Percentiles rank a stretch among this genome's conserved stretches.
phyloP scores from a whole-genome alignment of 2,888 invertebrate species.

The Volucella zonaria region DNA sequence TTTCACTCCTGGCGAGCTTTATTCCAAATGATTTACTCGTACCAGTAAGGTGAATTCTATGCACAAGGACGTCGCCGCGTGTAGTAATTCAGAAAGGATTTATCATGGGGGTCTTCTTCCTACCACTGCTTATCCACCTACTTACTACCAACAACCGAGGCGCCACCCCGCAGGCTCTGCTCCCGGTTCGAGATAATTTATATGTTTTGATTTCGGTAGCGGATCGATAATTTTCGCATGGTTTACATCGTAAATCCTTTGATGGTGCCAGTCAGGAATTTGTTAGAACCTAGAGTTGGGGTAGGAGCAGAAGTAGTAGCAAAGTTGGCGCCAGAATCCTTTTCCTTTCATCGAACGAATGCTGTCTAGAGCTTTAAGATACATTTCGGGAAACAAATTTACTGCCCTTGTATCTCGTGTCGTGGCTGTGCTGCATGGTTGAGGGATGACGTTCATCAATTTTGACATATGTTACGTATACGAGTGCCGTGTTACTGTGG shows the following conservation, averaged over 20 bases:
- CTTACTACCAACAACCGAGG: too few species aligned
- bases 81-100: slow-evolving; percentile 31
- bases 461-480: slow-evolving; percentile 43
- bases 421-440: slow-evolving; percentile 51
- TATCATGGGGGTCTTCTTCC: slow-evolving; percentile 10
- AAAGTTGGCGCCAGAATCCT: slow-evolving; percentile 39
- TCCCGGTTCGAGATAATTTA: slow-evolving; percentile 44
- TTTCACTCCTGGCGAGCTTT: slow-evolving; percentile 6
- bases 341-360: not conserved
- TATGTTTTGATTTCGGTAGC: slow-evolving; percentile 59
- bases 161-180: not conserved
- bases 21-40: slow-evolving; percentile 43
- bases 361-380: slow-evolving; percentile 8
- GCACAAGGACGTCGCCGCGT: slow-evolving; percentile 15
- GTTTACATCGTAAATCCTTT: slow-evolving; percentile 56
- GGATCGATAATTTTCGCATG: slow-evolving; percentile 56
- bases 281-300: not conserved
- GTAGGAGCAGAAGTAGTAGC: not conserved
- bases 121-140: not conserved
- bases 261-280: slow-evolving; percentile 21
- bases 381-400: slow-evolving; percentile 38
- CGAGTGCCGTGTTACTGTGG: not conserved
- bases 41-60: slow-evolving; percentile 38
- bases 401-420: slow-evolving; percentile 43
- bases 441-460: slow-evolving; percentile 63